These are phyloP conservation scores for Zosterops borbonicus DNA, from an alignment of 2,113 vertebrate genomes.

Conservation along the genomic window DNA sequence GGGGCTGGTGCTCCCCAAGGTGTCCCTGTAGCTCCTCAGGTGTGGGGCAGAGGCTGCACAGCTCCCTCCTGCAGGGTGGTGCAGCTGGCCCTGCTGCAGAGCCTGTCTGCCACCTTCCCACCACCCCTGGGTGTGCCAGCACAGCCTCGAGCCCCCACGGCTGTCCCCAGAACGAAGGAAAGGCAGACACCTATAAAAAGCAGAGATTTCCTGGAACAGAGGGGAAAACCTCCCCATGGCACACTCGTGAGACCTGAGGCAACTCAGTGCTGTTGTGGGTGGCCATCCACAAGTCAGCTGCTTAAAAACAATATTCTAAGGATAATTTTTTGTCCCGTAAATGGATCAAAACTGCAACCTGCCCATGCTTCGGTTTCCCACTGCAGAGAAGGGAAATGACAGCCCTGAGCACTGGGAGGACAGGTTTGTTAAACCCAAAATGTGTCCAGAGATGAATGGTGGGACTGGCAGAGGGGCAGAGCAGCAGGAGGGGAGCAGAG, in stretches of 20 bases:
- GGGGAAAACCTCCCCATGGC: background rate
- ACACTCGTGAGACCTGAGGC: background rate
- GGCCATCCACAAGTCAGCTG: background rate
- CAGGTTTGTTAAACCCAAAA: background rate
- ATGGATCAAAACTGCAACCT: background rate
- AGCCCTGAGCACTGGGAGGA: background rate
- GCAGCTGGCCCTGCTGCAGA: background rate
- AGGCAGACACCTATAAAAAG: background rate
- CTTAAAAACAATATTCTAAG: background rate
- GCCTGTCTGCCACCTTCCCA: background rate
- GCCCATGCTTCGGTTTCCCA: background rate
- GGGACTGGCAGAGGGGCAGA: background rate
- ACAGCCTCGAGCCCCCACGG: accelerated
- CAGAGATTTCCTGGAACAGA: background rate
- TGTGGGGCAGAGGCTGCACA: background rate
- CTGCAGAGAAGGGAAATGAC: background rate
- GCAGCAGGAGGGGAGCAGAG: background rate
- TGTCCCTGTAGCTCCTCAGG: accelerated
- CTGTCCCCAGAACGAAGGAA: background rate
- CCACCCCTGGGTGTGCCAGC: accelerated
- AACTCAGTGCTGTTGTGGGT: background rate
- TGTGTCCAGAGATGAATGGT: background rate
- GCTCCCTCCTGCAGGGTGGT: background rate
- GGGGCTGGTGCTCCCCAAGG: background rate
- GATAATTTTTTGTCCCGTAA: background rate